Evolutionary conservation across 1,140 invertebrate genomes (phyloP).

Genomic region (Leptinotarsa lineolata): DNA sequence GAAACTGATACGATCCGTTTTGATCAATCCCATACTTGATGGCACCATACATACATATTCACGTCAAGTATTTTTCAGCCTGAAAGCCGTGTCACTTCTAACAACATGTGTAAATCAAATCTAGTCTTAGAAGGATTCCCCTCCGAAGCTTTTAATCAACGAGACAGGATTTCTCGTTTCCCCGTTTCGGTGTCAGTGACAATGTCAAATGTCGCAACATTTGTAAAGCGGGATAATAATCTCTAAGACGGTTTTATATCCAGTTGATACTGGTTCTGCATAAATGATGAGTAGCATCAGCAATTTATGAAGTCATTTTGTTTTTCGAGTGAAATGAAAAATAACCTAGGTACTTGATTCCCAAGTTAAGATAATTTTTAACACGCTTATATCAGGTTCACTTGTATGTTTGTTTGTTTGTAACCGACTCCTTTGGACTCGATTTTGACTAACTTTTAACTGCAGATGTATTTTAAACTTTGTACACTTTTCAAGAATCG

Average conservation of each 20-base stretch:
- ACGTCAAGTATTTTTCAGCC: not conserved
- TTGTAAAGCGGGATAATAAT: constrained; percentile 16
- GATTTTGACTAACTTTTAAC: too few species aligned
- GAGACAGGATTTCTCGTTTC: not conserved
- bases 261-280: constrained; percentile 5
- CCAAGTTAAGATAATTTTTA: not conserved
- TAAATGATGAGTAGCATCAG: not conserved
- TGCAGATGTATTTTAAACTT: too few species aligned
- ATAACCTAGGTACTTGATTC: not conserved
- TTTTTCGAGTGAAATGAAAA: not conserved
- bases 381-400: too few species aligned
- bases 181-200: constrained; percentile 1
- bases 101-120: not conserved
- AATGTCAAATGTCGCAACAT: constrained; percentile 18
- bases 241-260: constrained; percentile 20
- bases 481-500: too few species aligned
- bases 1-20: too few species aligned
- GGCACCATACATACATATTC: not conserved
- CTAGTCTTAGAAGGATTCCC: not conserved
- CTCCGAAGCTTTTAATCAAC: constrained; percentile 11
- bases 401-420: too few species aligned
- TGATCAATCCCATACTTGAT: too few species aligned
- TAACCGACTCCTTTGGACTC: too few species aligned
- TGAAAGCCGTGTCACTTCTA: not conserved
- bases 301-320: not conserved